Percentiles rank a stretch among this genome's conserved stretches.
Evolutionary conservation across 2,888 invertebrate species (phyloP).

Genomic region (Morpho achilles): DNA sequence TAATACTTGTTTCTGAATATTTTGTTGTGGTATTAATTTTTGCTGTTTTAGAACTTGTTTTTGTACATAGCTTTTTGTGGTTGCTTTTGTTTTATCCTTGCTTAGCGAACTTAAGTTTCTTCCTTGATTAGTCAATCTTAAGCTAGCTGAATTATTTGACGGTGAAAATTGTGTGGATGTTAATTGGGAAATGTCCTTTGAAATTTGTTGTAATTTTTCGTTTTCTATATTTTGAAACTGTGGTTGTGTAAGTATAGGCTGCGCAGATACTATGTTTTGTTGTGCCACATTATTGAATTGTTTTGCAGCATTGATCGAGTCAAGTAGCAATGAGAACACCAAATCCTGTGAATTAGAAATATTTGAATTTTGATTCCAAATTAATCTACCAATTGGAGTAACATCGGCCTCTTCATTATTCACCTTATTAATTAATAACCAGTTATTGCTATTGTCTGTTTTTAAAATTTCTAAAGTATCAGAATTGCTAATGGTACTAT

Average conservation of each 20-base stretch:
- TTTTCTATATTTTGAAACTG: constrained; percentile 49
- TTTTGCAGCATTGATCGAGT: constrained; percentile 66
- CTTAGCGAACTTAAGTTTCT: neutral
- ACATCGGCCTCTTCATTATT: constrained; percentile 42
- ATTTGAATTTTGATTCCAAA: constrained; percentile 53
- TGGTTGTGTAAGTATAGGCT: constrained; percentile 43
- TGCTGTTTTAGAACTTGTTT: constrained; percentile 17
- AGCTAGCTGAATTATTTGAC: constrained; percentile 29
- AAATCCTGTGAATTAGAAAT: constrained; percentile 73
- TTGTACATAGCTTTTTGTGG: constrained; percentile 5
- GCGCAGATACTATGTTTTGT: constrained; percentile 45
- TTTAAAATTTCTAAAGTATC: constrained; percentile 66
- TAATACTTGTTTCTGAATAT: constrained; percentile 17
- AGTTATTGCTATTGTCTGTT: constrained; percentile 68
- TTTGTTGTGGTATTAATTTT: constrained; percentile 15
- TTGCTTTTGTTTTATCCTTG: constrained; percentile 1
- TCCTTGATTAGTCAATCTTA: constrained; percentile 16
- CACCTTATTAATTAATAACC: constrained; percentile 57
- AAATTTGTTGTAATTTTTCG: constrained; percentile 37
- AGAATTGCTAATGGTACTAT: constrained; percentile 46
- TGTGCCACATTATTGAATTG: constrained; percentile 59
- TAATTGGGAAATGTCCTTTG: constrained; percentile 50
- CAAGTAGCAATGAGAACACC: constrained; percentile 67
- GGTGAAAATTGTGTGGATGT: constrained; percentile 58
- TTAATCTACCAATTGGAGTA: constrained; percentile 60